Evolutionary conservation across 2,888 invertebrate genomes (phyloP), one percentile per base, ranked within the genome.

Genomic region (Philonicus albiceps): DNA sequence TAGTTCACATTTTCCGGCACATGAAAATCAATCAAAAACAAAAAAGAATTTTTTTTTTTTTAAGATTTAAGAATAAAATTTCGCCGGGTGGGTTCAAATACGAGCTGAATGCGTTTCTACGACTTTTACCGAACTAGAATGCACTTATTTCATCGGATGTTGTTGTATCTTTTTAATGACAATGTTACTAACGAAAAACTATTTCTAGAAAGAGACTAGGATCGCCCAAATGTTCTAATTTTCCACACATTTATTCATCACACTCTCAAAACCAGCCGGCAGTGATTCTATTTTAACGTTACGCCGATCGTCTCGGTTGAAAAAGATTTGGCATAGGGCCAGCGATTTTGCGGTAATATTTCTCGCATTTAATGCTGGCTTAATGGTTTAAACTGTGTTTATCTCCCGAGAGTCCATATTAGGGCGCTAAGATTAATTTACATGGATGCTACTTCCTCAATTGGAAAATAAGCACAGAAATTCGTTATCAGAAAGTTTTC

Each of bases 371-470:
- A 49, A 49, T 49, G 6, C 49, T 49, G 49, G n/a, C n/a, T 49
- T 49, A 49, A n/a, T 49, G n/a, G 49, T 81, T 34, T 81, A 78
- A n/a, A 30, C 27, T n/a, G 53, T 55, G 81, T 81, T 81, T 81
- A 81, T 30, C 37, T 87, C 87, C 85, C 49, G 87, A 86, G 86
- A 87, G 87, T 87, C 88, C 88, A 88, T 88, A 88, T 88, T 88
- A 87, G 88, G 88, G 84, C 80, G 86, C 86, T 85, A 64, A 86
- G 87, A 87, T 88, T 88, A 88, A 87, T 73, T 88, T 88, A 88
- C 88, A 76, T 76, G n/a, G 76, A 76, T 37, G 16, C 22, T 31
- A 40, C 76, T 76, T 40, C 43, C 43, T 22, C 22, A 76, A 43
- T n/a, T 37, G 34, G 16, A 31, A 74, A n/a, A 74, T 74, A 27